A percentile compares a stretch with the other conserved stretches of the same genome.
These are phyloP conservation scores for Eleutherodactylus coqui DNA, from an alignment of 2,797 vertebrate genomes.

Conservation along the genomic window DNA sequence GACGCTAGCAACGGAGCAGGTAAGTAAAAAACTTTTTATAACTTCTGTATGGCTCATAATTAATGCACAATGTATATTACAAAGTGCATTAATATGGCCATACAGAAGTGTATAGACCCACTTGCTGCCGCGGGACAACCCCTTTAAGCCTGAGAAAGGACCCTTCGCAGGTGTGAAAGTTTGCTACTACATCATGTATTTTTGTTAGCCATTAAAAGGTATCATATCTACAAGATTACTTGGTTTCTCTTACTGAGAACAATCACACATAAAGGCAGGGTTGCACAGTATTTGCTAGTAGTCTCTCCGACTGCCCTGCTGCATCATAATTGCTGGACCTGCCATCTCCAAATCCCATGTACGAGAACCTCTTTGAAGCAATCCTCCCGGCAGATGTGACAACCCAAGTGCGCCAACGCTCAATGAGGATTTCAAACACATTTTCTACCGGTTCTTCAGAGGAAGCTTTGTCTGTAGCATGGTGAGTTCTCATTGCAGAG, in stretches of 20 bases:
- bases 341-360: not conserved
- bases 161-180: too few relatives aligned
- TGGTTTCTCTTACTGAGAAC: too few relatives aligned
- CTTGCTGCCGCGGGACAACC: too few relatives aligned
- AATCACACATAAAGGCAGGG: not conserved
- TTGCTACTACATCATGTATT: too few relatives aligned
- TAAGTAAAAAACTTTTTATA: too few relatives aligned
- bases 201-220: not conserved
- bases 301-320: not conserved
- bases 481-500: not conserved
- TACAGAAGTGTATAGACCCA: too few relatives aligned
- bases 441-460: not conserved
- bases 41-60: too few relatives aligned
- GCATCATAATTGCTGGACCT: not conserved
- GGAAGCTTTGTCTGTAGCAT: not conserved
- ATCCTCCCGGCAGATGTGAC: not conserved
- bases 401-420: not conserved
- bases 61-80: too few relatives aligned
- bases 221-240: too few relatives aligned
- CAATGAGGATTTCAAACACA: not conserved
- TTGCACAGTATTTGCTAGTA: not conserved
- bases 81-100: too few relatives aligned
- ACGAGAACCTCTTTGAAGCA: not conserved
- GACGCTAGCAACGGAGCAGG: too few relatives aligned
- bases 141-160: too few relatives aligned